These are phyloP conservation scores for Formica exsecta DNA, from an alignment of 1,140 invertebrate species.

Conservation along the genomic window DNA sequence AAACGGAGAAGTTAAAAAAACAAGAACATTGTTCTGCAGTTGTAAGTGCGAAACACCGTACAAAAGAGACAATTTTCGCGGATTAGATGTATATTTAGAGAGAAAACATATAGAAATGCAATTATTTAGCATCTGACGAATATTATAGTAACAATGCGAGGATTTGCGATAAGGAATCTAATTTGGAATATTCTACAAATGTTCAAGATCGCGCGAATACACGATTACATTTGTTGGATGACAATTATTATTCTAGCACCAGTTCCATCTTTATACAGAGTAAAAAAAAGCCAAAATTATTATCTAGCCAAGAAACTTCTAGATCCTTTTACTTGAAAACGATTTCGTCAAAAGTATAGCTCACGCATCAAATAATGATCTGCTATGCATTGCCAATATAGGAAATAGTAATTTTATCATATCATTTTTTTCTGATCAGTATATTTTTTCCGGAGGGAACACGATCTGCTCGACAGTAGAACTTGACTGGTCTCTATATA, in stretches of 20 bases:
- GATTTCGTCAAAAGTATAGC: constrained; percentile 10
- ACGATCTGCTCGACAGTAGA: not conserved
- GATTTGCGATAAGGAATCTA: not conserved
- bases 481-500: not conserved
- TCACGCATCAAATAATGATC: constrained; percentile 12
- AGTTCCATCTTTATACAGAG: not conserved
- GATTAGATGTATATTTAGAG: constrained; percentile 47
- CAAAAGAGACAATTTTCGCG: constrained; percentile 20
- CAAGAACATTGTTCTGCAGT: constrained; percentile 43
- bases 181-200: not conserved
- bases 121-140: not conserved
- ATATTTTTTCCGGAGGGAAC: not conserved
- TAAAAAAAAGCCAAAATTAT: not conserved
- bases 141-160: not conserved
- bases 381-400: not conserved
- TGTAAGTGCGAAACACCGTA: constrained; percentile 28
- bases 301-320: constrained; percentile 7
- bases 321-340: not conserved
- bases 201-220: not conserved
- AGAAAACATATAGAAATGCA: constrained; percentile 36
- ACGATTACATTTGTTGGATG: constrained; percentile 16
- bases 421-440: not conserved
- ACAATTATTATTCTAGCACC: not conserved
- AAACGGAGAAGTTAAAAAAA: constrained; percentile 29
- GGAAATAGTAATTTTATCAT: not conserved